Percentiles rank a stretch among this genome's conserved stretches.
These are phyloP conservation scores for Drosophila sp. DNA, from an alignment of 1,140 invertebrate genomes.

Conservation along the genomic window DNA sequence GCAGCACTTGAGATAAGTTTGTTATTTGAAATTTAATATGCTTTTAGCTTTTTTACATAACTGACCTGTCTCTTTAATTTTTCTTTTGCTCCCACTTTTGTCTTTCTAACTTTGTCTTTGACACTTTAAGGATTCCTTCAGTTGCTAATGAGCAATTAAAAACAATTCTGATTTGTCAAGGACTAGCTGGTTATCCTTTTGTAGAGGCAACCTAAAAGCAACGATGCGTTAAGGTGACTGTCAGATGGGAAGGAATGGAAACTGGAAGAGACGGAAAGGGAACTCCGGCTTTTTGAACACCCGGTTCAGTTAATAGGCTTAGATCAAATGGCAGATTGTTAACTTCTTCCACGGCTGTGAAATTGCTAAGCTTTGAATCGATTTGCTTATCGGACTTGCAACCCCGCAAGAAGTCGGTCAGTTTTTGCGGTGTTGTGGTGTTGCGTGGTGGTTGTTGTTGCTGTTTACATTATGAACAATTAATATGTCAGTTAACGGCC, in stretches of 20 bases:
- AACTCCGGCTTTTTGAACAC: background rate
- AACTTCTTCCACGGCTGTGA: constrained; percentile 23
- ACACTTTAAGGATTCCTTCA: constrained; percentile 8
- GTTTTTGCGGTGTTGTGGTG: constrained; percentile 35
- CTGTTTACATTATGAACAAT: constrained; percentile 61
- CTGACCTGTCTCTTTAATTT: background rate
- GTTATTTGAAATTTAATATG: background rate
- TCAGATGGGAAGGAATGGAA: no score
- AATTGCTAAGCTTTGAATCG: constrained; percentile 7
- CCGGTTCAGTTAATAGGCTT: constrained; percentile 17
- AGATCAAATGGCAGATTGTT: constrained; percentile 33
- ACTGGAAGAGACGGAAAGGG: constrained; percentile 19
- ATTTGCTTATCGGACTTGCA: constrained; percentile 34
- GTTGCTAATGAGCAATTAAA: constrained; percentile 16
- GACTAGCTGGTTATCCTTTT: constrained; percentile 3
- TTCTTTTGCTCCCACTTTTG: background rate
- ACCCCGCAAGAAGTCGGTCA: constrained; percentile 29
- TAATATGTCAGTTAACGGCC: constrained; percentile 61
- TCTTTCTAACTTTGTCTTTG: background rate
- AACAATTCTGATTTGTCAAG: constrained; percentile 35
- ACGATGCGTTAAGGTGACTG: constrained; percentile 54
- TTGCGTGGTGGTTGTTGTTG: constrained; percentile 25
- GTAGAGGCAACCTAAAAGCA: constrained; percentile 21
- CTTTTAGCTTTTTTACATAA: background rate
- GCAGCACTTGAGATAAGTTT: no score